These are phyloP conservation scores for Peromyscus aztecus DNA, from an alignment of 2,797 vertebrate species.

Conservation along the genomic window DNA sequence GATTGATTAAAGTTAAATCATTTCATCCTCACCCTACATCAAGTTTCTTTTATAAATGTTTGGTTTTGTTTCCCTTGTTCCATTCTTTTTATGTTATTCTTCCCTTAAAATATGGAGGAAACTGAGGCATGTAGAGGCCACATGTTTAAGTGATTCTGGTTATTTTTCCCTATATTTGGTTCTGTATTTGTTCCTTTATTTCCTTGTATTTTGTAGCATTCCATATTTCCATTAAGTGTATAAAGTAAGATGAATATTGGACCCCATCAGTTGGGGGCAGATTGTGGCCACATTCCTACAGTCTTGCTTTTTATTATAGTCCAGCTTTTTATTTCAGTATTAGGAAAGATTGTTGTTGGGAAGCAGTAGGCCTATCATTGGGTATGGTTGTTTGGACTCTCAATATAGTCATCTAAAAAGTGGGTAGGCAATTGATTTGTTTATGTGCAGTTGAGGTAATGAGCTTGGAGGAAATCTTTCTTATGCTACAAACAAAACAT, in stretches of 20 bases:
- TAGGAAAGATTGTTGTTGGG: neutral
- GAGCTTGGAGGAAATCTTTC: neutral
- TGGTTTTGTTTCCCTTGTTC: constrained; percentile 60
- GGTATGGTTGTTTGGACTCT: neutral
- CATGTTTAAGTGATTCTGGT: neutral
- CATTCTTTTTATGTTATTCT: constrained; percentile 24
- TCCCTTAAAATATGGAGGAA: constrained; percentile 68
- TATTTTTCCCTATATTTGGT: neutral
- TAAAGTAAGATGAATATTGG: neutral
- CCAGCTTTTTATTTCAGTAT: neutral
- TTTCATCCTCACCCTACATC: constrained; percentile 8
- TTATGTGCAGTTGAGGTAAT: neutral
- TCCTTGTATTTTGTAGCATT: neutral
- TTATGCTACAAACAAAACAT: neutral
- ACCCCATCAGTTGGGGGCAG: neutral
- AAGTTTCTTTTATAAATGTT: constrained; percentile 68
- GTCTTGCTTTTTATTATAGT: neutral
- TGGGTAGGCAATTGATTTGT: constrained; percentile 1
- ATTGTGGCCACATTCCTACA: neutral
- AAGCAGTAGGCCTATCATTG: constrained; percentile 48
- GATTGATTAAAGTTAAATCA: constrained; percentile 77
- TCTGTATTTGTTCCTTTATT: neutral
- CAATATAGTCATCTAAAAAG: constrained; percentile 50
- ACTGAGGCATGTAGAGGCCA: constrained; percentile 75
- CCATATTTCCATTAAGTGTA: neutral